Percentiles rank a stretch among this genome's conserved stretches.
phyloP scores from a whole-genome alignment of 2,113 vertebrate species.

The Pterocles orientalis region DNA sequence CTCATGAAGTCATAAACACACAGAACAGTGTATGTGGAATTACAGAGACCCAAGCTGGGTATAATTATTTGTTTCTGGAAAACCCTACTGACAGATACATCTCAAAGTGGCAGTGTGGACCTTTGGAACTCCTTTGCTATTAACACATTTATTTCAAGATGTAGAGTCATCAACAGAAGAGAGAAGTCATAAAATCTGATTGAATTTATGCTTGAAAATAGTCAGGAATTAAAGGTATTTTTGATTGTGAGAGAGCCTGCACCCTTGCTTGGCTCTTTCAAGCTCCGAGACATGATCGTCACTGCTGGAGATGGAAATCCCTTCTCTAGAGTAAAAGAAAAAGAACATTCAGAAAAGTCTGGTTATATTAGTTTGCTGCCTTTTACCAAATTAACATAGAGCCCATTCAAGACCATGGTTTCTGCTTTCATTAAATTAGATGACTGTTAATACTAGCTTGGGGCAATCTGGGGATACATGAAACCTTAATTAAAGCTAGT shows the following conservation, averaged over 20 bases:
- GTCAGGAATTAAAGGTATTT: neutral
- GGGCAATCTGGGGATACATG: neutral
- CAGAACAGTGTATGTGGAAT: neutral
- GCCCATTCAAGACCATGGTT: neutral
- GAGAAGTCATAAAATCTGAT: neutral
- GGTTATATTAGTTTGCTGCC: neutral
- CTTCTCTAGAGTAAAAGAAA: neutral
- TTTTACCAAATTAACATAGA: neutral
- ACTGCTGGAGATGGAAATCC: neutral
- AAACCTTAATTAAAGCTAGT: slow-evolving; percentile 1
- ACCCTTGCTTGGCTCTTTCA: neutral
- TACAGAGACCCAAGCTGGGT: neutral
- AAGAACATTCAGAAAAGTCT: neutral
- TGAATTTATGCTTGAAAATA: neutral
- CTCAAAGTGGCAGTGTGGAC: neutral
- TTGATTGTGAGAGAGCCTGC: neutral
- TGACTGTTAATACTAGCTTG: neutral
- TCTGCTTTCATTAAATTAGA: neutral
- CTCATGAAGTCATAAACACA: neutral
- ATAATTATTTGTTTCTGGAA: neutral
- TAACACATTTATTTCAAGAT: neutral
- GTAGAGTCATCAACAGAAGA: neutral
- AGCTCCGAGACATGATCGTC: neutral
- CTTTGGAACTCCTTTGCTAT: neutral
- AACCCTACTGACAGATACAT: neutral